Percentiles rank a stretch among this genome's conserved stretches.
Evolutionary conservation across 37 sponge, comb jelly and placozoan genomes (phyloP).

Genomic region (Cliona cf. orientalis): DNA sequence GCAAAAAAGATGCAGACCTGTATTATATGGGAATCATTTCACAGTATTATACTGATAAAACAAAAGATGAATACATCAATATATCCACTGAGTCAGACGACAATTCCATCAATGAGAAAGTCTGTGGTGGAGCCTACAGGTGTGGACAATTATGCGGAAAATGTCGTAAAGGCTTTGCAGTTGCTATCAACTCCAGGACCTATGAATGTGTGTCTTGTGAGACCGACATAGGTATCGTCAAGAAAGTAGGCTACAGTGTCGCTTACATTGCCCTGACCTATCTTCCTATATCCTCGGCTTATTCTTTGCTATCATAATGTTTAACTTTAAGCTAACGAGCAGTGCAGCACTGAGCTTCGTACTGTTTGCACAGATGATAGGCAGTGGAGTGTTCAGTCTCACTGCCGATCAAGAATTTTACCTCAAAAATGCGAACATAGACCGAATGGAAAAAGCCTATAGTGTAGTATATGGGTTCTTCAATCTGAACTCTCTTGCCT

Average conservation of each 20-base stretch:
- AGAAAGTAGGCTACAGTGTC: too few species aligned
- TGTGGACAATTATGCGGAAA: not conserved
- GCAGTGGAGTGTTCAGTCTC: not conserved
- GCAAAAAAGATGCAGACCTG: not conserved
- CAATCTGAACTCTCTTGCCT: constrained; percentile 9
- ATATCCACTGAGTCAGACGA: too few species aligned
- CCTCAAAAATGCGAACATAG: not conserved
- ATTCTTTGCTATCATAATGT: not conserved
- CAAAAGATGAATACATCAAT: not conserved
- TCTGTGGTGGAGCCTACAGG: not conserved
- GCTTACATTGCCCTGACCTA: not conserved
- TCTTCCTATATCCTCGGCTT: not conserved
- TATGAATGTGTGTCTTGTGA: not conserved
- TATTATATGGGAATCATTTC: not conserved
- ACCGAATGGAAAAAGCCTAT: not conserved
- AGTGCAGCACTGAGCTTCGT: not conserved
- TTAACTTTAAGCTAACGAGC: not conserved
- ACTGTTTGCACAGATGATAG: not conserved
- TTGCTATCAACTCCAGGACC: not conserved
- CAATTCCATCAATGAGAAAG: not conserved
- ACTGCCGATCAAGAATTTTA: not conserved
- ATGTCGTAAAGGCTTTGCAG: not conserved
- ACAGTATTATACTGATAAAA: too few species aligned
- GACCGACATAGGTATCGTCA: not conserved
- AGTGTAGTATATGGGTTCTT: not conserved